Conservation (phyloP, 2,113 vertebrate genomes). For the Seriola quinqueradiata region DNA sequence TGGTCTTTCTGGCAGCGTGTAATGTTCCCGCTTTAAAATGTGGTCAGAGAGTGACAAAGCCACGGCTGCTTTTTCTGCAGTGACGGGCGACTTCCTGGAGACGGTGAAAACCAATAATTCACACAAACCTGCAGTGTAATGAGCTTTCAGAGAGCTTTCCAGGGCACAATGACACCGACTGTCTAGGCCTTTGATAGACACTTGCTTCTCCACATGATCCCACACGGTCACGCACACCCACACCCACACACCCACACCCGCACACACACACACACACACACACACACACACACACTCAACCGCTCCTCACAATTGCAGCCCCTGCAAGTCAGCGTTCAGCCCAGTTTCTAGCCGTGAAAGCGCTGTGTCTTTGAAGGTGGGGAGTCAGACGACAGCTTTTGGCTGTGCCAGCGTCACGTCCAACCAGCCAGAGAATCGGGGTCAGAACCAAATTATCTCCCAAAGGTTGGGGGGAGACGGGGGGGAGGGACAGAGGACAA, state of each 20-base stretch:
- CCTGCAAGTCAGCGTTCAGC: constrained; percentile 15
- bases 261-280: neutral
- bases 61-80: constrained; percentile 12
- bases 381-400: constrained; percentile 38
- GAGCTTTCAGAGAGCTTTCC: constrained; percentile 60
- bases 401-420: constrained; percentile 42
- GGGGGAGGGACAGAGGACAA: constrained; percentile 46
- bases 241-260: neutral
- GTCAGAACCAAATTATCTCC: constrained; percentile 74
- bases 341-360: constrained; percentile 50
- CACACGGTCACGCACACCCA: constrained; percentile 12
- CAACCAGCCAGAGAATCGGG: constrained; percentile 53
- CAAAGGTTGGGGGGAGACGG: constrained; percentile 51
- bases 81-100: constrained; percentile 25
- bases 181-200: constrained; percentile 43
- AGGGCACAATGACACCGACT: constrained; percentile 43
- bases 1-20: neutral
- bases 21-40: constrained; percentile 16
- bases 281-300: neutral
- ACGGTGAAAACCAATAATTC: constrained; percentile 64
- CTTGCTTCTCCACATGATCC: constrained; percentile 25
- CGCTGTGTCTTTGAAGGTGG: constrained; percentile 55
- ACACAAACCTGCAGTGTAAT: constrained; percentile 52
- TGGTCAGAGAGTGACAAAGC: constrained; percentile 9
- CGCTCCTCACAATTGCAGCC: constrained; percentile 5